Percentiles rank a stretch among this genome's conserved stretches.
These are phyloP conservation scores for Delphinus delphis DNA, from an alignment of 2,113 vertebrate species.

Conservation along the genomic window DNA sequence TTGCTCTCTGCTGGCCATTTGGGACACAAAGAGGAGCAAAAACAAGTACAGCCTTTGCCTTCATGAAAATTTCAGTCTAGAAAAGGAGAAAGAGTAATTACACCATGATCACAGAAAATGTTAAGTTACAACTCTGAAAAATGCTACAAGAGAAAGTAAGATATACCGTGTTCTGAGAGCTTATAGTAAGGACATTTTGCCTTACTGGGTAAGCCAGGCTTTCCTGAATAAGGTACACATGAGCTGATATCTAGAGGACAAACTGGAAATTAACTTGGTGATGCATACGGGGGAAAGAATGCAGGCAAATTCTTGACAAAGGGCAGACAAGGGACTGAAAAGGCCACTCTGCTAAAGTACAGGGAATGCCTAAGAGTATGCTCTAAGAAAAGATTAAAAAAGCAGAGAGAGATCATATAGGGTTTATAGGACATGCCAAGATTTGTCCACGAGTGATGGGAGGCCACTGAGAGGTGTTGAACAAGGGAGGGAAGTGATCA, in stretches of 20 bases:
- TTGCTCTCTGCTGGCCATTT: background rate
- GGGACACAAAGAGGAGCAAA: background rate
- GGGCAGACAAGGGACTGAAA: background rate
- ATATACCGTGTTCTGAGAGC: background rate
- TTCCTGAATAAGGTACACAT: background rate
- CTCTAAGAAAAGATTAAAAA: background rate
- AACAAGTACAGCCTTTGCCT: background rate
- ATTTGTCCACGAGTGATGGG: background rate
- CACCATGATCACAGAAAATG: background rate
- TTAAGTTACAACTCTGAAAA: background rate
- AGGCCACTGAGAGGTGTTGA: background rate
- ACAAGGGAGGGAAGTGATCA: background rate
- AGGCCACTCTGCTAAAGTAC: background rate
- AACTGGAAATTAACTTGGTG: background rate
- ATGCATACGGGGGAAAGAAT: background rate
- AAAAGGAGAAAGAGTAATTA: background rate
- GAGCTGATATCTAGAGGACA: background rate
- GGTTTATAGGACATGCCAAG: background rate
- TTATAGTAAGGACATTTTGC: background rate
- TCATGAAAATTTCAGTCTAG: slow-evolving; percentile 18
- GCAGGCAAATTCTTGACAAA: background rate
- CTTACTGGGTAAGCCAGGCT: background rate
- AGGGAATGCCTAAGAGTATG: background rate
- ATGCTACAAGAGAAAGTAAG: background rate
- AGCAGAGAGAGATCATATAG: background rate